Conservation (phyloP, 2,797 vertebrate species). For the Urosaurus nigricauda region DNA sequence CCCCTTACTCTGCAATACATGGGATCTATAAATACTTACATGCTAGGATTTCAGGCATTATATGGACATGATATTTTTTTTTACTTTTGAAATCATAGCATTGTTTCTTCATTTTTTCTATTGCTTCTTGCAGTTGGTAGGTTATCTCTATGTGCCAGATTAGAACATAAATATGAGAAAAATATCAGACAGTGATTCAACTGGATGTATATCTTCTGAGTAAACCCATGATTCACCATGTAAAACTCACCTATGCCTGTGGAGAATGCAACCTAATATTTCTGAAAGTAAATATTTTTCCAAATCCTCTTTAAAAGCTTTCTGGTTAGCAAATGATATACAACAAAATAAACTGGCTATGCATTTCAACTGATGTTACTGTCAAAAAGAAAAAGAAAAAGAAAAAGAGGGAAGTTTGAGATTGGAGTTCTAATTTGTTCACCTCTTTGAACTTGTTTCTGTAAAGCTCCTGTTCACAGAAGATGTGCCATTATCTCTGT, state of each 20-base stretch:
- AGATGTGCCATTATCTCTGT: slow-evolving; percentile 4
- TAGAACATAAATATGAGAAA: not conserved
- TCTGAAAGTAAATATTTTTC: not conserved
- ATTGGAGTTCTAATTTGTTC: slow-evolving; percentile 10
- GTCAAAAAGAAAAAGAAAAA: not conserved
- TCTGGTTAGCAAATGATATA: not conserved
- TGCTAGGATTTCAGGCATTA: too few relatives aligned
- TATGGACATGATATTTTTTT: too few relatives aligned
- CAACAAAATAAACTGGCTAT: not conserved
- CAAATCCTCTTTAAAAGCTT: not conserved
- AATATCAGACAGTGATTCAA: not conserved
- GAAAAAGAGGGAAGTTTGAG: not conserved
- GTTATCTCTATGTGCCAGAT: not conserved
- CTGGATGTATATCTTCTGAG: not conserved
- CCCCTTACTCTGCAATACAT: not conserved
- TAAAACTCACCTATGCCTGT: not conserved
- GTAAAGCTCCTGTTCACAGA: slow-evolving; percentile 17
- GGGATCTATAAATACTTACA: not conserved
- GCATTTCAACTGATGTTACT: not conserved
- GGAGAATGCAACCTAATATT: not conserved
- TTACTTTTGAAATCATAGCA: not conserved
- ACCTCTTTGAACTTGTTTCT: slow-evolving; percentile 26
- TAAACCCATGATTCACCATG: not conserved
- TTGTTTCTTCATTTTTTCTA: not conserved
- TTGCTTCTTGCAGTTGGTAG: not conserved